These are phyloP conservation scores for Pangasius macronema DNA, from an alignment of 2,797 vertebrate species.

Conservation along the genomic window DNA sequence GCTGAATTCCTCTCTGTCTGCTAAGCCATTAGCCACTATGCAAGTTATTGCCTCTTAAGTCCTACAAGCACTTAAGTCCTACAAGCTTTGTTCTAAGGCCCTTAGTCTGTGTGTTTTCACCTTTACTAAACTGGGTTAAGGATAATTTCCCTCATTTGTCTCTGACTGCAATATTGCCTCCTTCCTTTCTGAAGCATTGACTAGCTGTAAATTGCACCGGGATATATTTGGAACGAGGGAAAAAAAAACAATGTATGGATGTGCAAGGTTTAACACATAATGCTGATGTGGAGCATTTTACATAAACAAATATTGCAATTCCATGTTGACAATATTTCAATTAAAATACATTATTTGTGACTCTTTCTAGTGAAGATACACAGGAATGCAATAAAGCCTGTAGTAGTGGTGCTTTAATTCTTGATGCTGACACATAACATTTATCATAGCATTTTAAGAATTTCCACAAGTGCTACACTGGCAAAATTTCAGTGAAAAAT, in stretches of 20 bases:
- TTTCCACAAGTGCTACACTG: background rate
- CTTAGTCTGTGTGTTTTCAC: conserved; percentile 48
- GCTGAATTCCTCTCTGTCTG: conserved; percentile 64
- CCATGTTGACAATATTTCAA: background rate
- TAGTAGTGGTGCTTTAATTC: background rate
- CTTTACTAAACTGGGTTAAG: conserved; percentile 48
- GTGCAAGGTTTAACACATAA: background rate
- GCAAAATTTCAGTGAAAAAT: background rate
- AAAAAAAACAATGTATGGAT: background rate
- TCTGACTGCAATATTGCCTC: conserved; percentile 45
- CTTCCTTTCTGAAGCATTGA: conserved; percentile 21
- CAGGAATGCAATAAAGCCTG: background rate
- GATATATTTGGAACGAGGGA: background rate
- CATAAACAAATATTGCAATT: background rate
- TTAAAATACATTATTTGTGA: background rate
- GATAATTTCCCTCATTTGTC: conserved; percentile 54
- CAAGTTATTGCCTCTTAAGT: conserved; percentile 61
- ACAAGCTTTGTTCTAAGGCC: conserved; percentile 41
- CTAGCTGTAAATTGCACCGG: conserved; percentile 35
- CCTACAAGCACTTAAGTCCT: conserved; percentile 47
- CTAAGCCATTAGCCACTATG: conserved; percentile 39
- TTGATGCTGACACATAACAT: background rate
- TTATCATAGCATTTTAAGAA: background rate
- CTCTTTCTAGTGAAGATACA: background rate
- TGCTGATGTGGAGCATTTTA: background rate